phyloP scores from a whole-genome alignment of 1,140 invertebrate genomes.

The Heliconius eleuchia region DNA sequence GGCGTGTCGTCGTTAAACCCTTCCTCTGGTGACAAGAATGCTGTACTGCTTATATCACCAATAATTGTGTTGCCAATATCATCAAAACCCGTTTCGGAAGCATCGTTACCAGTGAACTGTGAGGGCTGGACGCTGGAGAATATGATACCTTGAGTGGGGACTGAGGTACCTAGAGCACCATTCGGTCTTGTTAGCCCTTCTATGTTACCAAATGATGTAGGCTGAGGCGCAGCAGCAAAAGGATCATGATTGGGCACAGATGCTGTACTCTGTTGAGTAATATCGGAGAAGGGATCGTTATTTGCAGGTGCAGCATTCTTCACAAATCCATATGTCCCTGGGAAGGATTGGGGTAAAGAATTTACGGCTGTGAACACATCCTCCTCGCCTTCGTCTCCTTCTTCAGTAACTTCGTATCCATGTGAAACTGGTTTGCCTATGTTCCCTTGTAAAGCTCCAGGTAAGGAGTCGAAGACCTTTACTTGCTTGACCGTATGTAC shows the following conservation, averaged over 20 bases:
- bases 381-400: slow-evolving; percentile 69
- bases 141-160: slow-evolving; percentile 16
- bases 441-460: slow-evolving; percentile 50
- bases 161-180: slow-evolving; percentile 45
- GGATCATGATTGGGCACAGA: slow-evolving; percentile 50
- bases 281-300: slow-evolving; percentile 48
- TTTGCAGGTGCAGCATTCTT: slow-evolving; percentile 50
- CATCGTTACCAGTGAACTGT: slow-evolving; percentile 34
- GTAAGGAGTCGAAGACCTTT: slow-evolving; percentile 70
- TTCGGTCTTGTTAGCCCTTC: slow-evolving; percentile 52
- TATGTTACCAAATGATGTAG: slow-evolving; percentile 48
- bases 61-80: slow-evolving; percentile 48
- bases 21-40: slow-evolving; percentile 46
- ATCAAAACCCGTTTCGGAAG: slow-evolving; percentile 42
- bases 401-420: slow-evolving; percentile 73
- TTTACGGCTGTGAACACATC: slow-evolving; percentile 64
- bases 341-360: slow-evolving; percentile 57
- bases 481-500: slow-evolving; percentile 71
- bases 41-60: slow-evolving; percentile 47
- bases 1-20: slow-evolving; percentile 53
- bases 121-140: slow-evolving; percentile 45
- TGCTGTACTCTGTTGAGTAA: slow-evolving; percentile 46
- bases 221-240: slow-evolving; percentile 49
- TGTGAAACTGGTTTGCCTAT: slow-evolving; percentile 35
- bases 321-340: slow-evolving; percentile 56